Evolutionary conservation across 2,797 vertebrate genomes (phyloP).

Genomic region (Cephalopachus bancanus): DNA sequence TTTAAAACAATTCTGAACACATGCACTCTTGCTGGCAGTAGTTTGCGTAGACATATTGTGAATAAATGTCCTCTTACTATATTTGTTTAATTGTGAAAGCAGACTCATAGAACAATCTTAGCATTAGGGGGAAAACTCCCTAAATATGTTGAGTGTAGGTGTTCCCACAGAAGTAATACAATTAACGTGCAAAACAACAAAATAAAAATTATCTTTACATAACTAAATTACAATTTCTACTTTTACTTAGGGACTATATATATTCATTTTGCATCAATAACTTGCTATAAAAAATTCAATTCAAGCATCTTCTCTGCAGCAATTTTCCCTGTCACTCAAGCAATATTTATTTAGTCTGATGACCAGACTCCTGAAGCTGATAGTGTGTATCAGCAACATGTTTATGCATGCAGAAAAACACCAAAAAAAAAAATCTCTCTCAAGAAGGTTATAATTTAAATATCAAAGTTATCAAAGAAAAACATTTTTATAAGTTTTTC

Average conservation of each 20-base stretch:
- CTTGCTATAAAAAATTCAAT: constrained; percentile 15
- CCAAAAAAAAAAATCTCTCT: constrained; percentile 24
- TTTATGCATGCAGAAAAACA: constrained; percentile 38
- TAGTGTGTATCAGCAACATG: neutral
- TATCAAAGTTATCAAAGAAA: constrained; percentile 39
- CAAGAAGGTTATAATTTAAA: neutral
- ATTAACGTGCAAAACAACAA: neutral
- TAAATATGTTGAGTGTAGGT: constrained; percentile 31
- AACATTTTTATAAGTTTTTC: constrained; percentile 7
- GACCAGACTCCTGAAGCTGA: neutral
- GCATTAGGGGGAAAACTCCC: neutral
- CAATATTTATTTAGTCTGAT: neutral
- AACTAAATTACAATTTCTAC: constrained; percentile 1
- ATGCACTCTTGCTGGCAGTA: constrained; percentile 28
- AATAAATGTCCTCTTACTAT: constrained; percentile 70
- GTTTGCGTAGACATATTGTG: constrained; percentile 48
- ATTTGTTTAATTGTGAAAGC: constrained; percentile 57
- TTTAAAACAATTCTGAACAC: constrained; percentile 52
- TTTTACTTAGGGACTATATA: constrained; percentile 24
- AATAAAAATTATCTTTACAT: neutral
- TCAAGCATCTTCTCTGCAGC: neutral
- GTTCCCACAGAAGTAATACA: neutral
- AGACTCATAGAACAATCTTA: constrained; percentile 31
- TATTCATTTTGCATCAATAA: constrained; percentile 23
- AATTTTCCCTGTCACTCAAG: neutral